Base-by-base conservation (phyloP, 2,113 vertebrate species). In the Limnothrissa miodon region DNA sequence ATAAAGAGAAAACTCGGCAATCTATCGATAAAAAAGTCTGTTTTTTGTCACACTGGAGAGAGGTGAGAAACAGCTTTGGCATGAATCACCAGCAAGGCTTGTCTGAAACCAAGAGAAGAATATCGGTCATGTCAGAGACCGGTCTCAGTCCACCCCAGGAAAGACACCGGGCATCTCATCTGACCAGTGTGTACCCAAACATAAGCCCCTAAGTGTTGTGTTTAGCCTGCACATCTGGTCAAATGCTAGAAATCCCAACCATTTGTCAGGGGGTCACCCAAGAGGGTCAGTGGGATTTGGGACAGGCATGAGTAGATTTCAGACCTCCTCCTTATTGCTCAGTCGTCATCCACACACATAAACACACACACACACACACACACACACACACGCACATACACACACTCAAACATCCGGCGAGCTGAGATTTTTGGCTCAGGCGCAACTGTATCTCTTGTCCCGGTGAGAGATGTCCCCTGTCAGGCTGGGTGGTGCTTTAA, bases 191-290 rank as follows among this genome's bases (percentile, higher is more conserved):
- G 8, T 15, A 33, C 0, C 59, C 59, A 66, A 66, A 66, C 59
- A 66, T 74, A 33, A 17, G 29, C 66, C 66, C 1, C 66, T 74
- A 74, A 74, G 17, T 74, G 66, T 36, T 74, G 66, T 74, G 66
- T 36, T 74, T 36, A 36, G 29, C 66, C 11, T 4, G 5, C 33
- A 33, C 66, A 39, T 74, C 66, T 74, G 29, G 13, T 74, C 29
- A 11, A 11, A 11, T 13, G 4, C 66, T 33, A 36, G 2, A 74
- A 74, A 74, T 74, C 66, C 66, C 66, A 36, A 3, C 15, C 29
- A 74, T 74, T 74, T 74, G 66, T 74, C 66, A 74, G 66, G 33
- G 66, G 66, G 66, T 74, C 66, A 74, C 66, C 66, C 66, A 29
- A 36, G 21, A 74, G 33, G 66, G 66, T 74, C 66, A 15, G 36